A percentile compares a stretch with the other conserved stretches of the same genome.
phyloP scores from a whole-genome alignment of 2,888 invertebrate genomes.

The Campoplex capitator region DNA sequence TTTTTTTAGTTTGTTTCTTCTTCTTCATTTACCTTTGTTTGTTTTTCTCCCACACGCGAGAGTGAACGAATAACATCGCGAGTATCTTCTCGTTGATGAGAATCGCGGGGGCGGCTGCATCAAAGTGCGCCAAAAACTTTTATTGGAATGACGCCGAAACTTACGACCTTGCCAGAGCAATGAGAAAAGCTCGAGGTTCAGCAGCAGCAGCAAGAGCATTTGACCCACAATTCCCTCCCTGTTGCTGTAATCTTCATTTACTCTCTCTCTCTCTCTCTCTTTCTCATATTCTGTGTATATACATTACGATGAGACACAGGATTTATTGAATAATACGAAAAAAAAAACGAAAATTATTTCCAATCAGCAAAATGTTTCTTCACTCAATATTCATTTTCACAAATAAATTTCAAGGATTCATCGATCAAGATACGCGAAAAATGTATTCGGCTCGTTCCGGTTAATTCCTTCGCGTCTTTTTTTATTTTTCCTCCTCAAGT shows the following conservation, averaged over 20 bases:
- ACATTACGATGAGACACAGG: not conserved
- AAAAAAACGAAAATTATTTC: not conserved
- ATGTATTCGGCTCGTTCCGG: conserved; percentile 1
- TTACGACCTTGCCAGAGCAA: conserved; percentile 77
- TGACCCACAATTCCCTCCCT: conserved; percentile 73
- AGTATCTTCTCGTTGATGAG: conserved; percentile 27
- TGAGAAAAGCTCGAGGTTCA: conserved; percentile 74
- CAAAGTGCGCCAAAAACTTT: conserved; percentile 75
- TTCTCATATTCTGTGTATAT: not conserved
- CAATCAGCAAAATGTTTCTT: not conserved
- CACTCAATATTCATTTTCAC: not conserved
- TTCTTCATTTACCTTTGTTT: conserved; percentile 10
- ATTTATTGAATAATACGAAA: not conserved
- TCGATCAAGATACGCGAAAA: not conserved
- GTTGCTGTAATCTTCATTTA: conserved; percentile 52
- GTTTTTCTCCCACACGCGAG: conserved; percentile 25
- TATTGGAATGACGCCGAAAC: conserved; percentile 78
- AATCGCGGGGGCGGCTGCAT: conserved; percentile 63
- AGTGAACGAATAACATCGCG: conserved; percentile 32
- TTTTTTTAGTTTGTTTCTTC: not conserved
- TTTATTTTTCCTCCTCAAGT: not conserved
- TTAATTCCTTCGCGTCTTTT: conserved; percentile 3
- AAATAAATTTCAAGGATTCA: not conserved
- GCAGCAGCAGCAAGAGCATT: conserved; percentile 65
- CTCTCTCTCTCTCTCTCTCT: not conserved